phyloP scores from a whole-genome alignment of 2,113 vertebrate species.

The Harpagus bidentatus region DNA sequence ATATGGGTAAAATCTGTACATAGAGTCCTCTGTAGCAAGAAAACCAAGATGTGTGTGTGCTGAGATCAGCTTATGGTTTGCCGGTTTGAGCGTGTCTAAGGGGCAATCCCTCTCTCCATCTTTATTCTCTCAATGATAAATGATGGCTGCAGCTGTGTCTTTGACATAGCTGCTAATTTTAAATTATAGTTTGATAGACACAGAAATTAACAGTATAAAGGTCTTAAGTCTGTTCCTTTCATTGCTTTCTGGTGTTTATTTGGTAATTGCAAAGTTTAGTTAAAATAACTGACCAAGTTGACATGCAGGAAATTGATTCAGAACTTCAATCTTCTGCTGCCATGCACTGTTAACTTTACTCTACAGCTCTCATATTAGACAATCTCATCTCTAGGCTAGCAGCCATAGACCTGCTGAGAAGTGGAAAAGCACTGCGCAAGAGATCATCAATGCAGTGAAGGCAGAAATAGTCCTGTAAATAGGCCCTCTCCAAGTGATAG shows the following conservation, averaged over 20 bases:
- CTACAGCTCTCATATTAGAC: neutral
- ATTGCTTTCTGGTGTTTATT: neutral
- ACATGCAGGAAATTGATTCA: conserved; percentile 23
- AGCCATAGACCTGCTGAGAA: neutral
- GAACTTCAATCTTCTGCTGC: conserved; percentile 18
- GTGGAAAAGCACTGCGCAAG: neutral
- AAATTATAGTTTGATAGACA: neutral
- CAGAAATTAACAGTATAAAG: neutral
- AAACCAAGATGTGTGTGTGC: neutral
- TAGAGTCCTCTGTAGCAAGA: neutral
- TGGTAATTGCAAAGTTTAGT: conserved; percentile 1
- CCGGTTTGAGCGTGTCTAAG: neutral
- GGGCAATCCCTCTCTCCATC: neutral
- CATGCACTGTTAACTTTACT: neutral
- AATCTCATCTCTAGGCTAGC: neutral
- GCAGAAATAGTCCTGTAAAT: neutral
- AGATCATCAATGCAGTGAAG: neutral
- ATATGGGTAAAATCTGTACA: neutral
- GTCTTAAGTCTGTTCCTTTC: neutral
- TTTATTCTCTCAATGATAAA: neutral
- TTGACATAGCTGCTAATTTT: neutral
- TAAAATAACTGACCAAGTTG: neutral
- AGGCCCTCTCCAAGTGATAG: too few relatives aligned
- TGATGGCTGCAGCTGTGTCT: neutral
- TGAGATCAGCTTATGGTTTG: neutral